A percentile compares a stretch with the other conserved stretches of the same genome.
Conservation (phyloP, 2,113 vertebrate genomes). For the Sceloporus undulatus region DNA sequence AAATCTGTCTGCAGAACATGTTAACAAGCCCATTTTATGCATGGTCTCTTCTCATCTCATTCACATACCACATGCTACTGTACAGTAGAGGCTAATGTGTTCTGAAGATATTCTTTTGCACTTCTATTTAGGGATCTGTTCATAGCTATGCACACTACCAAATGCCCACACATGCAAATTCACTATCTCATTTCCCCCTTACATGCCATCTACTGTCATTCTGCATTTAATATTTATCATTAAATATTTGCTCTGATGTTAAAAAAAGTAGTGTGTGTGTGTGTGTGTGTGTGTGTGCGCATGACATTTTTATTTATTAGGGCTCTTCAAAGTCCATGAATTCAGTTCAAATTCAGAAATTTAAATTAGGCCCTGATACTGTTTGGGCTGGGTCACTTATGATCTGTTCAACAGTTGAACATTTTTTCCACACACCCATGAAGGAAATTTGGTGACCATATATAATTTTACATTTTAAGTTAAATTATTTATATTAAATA, state of each 20-base stretch:
- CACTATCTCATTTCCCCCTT: slow-evolving; percentile 23
- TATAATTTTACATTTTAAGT: no score
- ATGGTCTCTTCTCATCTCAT: slow-evolving; percentile 65
- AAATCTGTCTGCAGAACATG: slow-evolving; percentile 43
- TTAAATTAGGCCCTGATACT: no score
- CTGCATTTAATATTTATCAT: slow-evolving; percentile 30
- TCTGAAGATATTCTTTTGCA: slow-evolving; percentile 76
- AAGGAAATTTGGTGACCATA: no score
- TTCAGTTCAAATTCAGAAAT: background rate
- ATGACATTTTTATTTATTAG: background rate
- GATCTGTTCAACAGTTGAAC: no score
- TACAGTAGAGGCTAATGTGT: slow-evolving; percentile 74
- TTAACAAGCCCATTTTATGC: slow-evolving; percentile 47
- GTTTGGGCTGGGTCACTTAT: no score
- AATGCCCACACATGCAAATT: slow-evolving; percentile 52
- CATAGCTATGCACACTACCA: slow-evolving; percentile 60
- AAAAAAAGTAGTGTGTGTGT: background rate
- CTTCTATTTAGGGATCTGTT: slow-evolving; percentile 79
- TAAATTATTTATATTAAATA: no score
- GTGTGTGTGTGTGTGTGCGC: no score
- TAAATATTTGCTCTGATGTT: slow-evolving; percentile 58
- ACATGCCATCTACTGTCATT: slow-evolving; percentile 36
- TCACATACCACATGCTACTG: slow-evolving; percentile 72
- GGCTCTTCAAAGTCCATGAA: background rate
- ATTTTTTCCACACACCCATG: no score